phyloP scores from a whole-genome alignment of 2,888 invertebrate genomes.

The Arge pagana region DNA sequence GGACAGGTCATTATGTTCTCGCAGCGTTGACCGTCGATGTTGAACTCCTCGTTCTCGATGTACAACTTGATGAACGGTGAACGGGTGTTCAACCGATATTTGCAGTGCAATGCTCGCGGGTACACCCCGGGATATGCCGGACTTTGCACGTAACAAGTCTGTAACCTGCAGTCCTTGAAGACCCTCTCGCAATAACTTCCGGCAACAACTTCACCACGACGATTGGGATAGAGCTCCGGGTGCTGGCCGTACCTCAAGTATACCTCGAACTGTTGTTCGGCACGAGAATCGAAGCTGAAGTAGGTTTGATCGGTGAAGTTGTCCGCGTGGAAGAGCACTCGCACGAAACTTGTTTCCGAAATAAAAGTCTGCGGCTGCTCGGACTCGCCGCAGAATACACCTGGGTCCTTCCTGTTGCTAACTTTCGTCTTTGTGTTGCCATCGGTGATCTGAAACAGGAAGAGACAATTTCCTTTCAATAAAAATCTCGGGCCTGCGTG shows the following conservation, averaged over 20 bases:
- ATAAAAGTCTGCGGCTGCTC: slow-evolving; percentile 94
- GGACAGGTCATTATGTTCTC: slow-evolving; percentile 96
- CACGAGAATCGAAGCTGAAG: slow-evolving; percentile 83
- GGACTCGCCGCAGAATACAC: slow-evolving; percentile 90
- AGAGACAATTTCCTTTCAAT: too few species aligned
- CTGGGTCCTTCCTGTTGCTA: slow-evolving; percentile 85
- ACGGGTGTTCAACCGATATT: slow-evolving; percentile 86
- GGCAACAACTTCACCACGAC: slow-evolving; percentile 85
- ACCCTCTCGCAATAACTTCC: slow-evolving; percentile 89
- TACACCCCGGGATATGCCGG: slow-evolving; percentile 93
- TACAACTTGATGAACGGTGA: slow-evolving; percentile 89
- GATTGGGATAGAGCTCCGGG: slow-evolving; percentile 89
- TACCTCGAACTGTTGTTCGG: slow-evolving; percentile 89
- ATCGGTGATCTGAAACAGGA: slow-evolving; percentile 77
- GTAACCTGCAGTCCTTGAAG: slow-evolving; percentile 84
- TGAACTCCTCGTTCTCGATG: slow-evolving; percentile 92
- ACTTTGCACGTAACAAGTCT: slow-evolving; percentile 92
- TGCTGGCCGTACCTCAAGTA: slow-evolving; percentile 91
- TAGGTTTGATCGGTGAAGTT: slow-evolving; percentile 93
- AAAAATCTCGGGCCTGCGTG: too few species aligned
- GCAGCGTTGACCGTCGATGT: slow-evolving; percentile 90
- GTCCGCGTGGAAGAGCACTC: slow-evolving; percentile 88
- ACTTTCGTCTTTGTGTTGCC: slow-evolving; percentile 89
- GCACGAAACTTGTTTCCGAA: slow-evolving; percentile 91
- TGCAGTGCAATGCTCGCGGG: slow-evolving; percentile 87